A percentile compares a stretch with the other conserved stretches of the same genome.
Evolutionary conservation across 2,888 invertebrate genomes (phyloP).

Genomic region (Helobdella robusta): DNA sequence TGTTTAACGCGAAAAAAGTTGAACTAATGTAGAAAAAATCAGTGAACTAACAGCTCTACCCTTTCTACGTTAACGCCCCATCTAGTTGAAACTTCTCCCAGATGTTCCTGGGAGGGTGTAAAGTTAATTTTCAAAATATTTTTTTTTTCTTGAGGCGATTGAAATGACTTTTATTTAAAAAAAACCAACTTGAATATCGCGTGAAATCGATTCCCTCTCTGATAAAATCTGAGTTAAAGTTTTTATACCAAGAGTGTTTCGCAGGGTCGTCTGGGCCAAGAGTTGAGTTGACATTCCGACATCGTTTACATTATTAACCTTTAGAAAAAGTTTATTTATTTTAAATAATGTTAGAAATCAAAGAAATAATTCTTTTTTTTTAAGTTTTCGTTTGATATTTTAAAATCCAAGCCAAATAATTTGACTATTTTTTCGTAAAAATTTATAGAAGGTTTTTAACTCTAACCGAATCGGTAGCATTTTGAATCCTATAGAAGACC

Average conservation of each 20-base stretch:
- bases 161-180: no score
- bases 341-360: no score
- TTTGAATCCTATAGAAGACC: neutral
- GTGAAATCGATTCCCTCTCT: neutral
- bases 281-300: conserved; percentile 9
- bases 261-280: conserved; percentile 8
- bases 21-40: no score
- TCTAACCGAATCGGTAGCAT: neutral
- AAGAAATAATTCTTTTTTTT: no score
- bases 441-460: no score
- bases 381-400: no score
- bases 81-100: conserved; percentile 40
- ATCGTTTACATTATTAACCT: neutral
- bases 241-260: conserved; percentile 13
- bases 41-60: conserved; percentile 74
- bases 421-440: no score
- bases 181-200: conserved; percentile 6
- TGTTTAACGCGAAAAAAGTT: no score
- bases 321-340: no score
- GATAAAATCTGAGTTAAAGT: conserved; percentile 4
- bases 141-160: no score
- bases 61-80: conserved; percentile 66
- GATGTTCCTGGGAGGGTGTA: conserved; percentile 32
- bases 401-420: no score
- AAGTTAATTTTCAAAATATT: no score